Conservation (phyloP, 2,113 vertebrate genomes). For the Lepus europaeus region DNA sequence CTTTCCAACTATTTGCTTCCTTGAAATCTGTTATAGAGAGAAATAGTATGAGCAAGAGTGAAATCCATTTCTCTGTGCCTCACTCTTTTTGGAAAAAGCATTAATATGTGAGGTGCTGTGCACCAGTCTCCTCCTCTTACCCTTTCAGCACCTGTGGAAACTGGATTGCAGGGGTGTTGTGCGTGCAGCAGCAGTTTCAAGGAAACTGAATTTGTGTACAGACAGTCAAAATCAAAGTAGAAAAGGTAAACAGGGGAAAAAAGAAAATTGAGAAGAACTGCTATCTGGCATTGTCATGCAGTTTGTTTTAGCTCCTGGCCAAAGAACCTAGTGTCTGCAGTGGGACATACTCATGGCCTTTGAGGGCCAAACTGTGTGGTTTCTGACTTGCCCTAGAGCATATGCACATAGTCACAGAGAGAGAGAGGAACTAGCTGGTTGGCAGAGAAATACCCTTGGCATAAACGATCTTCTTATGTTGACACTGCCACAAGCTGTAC, state of each 20-base stretch:
- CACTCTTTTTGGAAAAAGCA: slow-evolving; percentile 30
- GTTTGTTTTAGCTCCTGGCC: slow-evolving; percentile 82
- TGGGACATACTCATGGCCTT: slow-evolving; percentile 71
- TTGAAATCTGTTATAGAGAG: slow-evolving; percentile 35
- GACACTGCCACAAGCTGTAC: slow-evolving; percentile 89
- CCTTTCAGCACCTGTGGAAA: slow-evolving; percentile 33
- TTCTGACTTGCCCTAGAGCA: slow-evolving; percentile 86
- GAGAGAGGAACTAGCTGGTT: slow-evolving; percentile 88
- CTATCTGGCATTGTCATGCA: slow-evolving; percentile 79
- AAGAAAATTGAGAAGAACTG: slow-evolving; percentile 69
- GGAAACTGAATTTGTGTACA: slow-evolving; percentile 77
- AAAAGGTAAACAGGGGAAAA: neutral
- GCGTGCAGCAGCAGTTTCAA: slow-evolving; percentile 78
- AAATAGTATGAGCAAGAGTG: neutral
- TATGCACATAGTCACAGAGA: slow-evolving; percentile 84
- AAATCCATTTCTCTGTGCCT: neutral
- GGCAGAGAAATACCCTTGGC: slow-evolving; percentile 90
- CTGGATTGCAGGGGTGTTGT: slow-evolving; percentile 53
- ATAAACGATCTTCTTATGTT: slow-evolving; percentile 87
- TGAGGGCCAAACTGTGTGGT: slow-evolving; percentile 83
- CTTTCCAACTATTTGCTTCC: slow-evolving; percentile 16
- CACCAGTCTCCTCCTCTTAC: slow-evolving; percentile 1
- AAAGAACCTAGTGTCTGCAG: slow-evolving; percentile 79
- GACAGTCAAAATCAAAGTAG: slow-evolving; percentile 81
- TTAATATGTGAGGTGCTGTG: slow-evolving; percentile 51